Percentiles rank a stretch among this genome's conserved stretches.
These are phyloP conservation scores for Alviniconcha marisindica DNA, from an alignment of 1,140 invertebrate genomes.

Conservation along the genomic window DNA sequence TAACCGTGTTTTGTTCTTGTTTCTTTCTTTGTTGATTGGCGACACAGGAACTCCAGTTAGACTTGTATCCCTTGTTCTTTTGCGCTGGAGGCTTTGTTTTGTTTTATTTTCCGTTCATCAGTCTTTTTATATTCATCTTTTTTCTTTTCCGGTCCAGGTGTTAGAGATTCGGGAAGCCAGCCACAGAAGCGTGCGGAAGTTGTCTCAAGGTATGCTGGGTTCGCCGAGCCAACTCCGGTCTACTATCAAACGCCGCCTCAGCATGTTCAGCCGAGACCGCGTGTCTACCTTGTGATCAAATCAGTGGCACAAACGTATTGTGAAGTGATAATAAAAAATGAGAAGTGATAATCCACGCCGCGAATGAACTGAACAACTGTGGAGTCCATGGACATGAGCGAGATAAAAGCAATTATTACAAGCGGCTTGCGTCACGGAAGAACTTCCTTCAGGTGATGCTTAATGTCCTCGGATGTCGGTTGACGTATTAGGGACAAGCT, in stretches of 20 bases:
- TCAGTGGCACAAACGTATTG: not conserved
- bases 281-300: conserved; percentile 26
- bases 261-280: conserved; percentile 42
- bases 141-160: not conserved
- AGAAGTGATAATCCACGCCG: not conserved
- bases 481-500: too few species aligned
- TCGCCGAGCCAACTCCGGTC: conserved; percentile 40
- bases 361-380: not conserved
- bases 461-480: too few species aligned
- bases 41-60: not conserved
- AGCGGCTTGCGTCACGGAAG: too few species aligned
- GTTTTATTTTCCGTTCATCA: not conserved
- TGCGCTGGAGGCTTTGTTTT: not conserved
- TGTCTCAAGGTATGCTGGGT: conserved; percentile 33
- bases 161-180: conserved; percentile 33
- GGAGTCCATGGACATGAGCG: too few species aligned
- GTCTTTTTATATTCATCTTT: not conserved
- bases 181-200: conserved; percentile 25
- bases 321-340: not conserved
- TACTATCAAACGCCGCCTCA: conserved; percentile 39
- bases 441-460: not conserved
- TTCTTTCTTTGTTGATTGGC: not conserved
- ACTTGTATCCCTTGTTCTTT: too few species aligned
- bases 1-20: not conserved
- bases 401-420: too few species aligned